Evolutionary conservation across 2,888 invertebrate genomes (phyloP).

Genomic region (Vanessa cardui): DNA sequence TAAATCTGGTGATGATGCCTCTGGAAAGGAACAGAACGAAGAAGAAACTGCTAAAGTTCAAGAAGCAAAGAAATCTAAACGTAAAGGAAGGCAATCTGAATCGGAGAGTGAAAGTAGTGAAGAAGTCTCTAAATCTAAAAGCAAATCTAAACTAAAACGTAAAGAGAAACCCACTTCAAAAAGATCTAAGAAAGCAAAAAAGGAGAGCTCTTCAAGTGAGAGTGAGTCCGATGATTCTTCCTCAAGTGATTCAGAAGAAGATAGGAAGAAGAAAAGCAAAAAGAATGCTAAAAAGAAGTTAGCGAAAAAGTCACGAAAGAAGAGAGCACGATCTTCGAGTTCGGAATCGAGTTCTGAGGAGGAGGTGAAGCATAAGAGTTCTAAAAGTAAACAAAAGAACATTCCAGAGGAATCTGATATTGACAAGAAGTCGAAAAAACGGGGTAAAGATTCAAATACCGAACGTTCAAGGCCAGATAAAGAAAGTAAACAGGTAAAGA

Average conservation of each 20-base stretch:
- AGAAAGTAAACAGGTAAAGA: conserved; percentile 62
- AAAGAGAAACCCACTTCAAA: conserved; percentile 84
- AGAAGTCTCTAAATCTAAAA: conserved; percentile 70
- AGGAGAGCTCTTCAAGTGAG: conserved; percentile 76
- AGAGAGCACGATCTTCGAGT: conserved; percentile 74
- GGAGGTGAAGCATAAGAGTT: conserved; percentile 74
- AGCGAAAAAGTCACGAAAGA: conserved; percentile 76
- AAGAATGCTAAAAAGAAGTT: conserved; percentile 74
- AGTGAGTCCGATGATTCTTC: conserved; percentile 80
- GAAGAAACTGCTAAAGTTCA: conserved; percentile 60
- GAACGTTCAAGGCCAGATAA: conserved; percentile 72
- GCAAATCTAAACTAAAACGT: conserved; percentile 72
- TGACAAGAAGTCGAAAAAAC: conserved; percentile 73
- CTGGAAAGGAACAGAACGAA: conserved; percentile 77
- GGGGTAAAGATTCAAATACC: conserved; percentile 63
- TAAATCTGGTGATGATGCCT: conserved; percentile 70
- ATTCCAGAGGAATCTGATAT: conserved; percentile 75
- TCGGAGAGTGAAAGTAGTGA: conserved; percentile 77
- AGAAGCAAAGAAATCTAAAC: conserved; percentile 75
- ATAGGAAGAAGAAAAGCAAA: conserved; percentile 78
- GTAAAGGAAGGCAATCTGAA: conserved; percentile 78
- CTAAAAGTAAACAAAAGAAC: conserved; percentile 76
- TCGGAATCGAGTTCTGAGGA: conserved; percentile 81
- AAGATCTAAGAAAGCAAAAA: conserved; percentile 76
- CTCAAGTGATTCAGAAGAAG: conserved; percentile 78